These are phyloP conservation scores for Cyphomyrus discorhynchus DNA, from an alignment of 2,113 vertebrate species.

Conservation along the genomic window DNA sequence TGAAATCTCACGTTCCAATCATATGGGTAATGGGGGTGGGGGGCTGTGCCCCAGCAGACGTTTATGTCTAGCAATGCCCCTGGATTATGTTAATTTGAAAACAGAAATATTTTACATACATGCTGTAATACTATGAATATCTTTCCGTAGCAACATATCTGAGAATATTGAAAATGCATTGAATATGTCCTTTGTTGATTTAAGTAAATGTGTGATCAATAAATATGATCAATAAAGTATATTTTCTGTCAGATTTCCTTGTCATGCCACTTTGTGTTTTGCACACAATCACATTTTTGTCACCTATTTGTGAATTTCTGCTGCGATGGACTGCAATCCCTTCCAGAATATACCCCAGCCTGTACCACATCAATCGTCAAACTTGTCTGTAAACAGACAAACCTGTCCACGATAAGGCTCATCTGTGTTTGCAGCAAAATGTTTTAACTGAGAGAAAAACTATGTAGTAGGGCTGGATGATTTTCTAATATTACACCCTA, in stretches of 20 bases:
- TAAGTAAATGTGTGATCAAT: neutral
- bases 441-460: neutral
- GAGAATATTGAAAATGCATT: neutral
- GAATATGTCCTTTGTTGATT: neutral
- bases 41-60: no score
- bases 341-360: neutral
- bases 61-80: no score
- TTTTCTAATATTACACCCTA: neutral
- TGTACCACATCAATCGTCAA: neutral
- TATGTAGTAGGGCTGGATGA: neutral
- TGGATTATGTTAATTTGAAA: neutral
- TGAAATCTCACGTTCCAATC: no score
- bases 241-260: neutral
- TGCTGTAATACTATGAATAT: neutral
- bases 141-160: neutral
- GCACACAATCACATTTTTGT: neutral
- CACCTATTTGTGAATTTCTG: neutral
- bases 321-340: neutral
- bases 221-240: neutral
- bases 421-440: neutral
- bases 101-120: neutral
- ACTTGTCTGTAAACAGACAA: neutral
- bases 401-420: neutral
- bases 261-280: neutral
- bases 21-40: no score